Base-by-base conservation (phyloP, 2,113 vertebrate species). In the Parus major region DNA sequence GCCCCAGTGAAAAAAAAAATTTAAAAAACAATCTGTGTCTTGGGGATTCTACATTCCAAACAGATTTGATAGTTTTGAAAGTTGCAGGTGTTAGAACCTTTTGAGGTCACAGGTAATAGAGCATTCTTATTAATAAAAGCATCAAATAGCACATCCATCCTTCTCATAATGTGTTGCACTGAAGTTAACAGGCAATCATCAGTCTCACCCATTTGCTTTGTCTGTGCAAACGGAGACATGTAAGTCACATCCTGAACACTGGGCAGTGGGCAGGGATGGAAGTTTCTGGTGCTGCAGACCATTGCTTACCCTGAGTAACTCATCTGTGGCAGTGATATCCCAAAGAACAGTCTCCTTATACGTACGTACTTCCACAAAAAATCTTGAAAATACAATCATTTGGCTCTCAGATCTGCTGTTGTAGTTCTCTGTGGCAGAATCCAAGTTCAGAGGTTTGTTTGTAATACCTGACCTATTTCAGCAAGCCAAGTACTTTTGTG, bases 11-110 rank as follows among this genome's bases (percentile, higher is more conserved):
- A 35, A 17, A 63, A 53, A 8, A 18, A 10, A 5, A 10, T 39
- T 39, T 1, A 0, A 20, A 7, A 21, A 6, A 1, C 4, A 55
- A 12, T 25, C 15, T 18, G 10, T 23, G 7, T 5, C 27, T 63
- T 78, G 33, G 15, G 9, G 7, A 47, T 78, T 86, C 80, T 66
- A 44, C 5, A 24, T n/a, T 7, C 18, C 25, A 56, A 28, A 23
- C 11, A 64, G 60, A 28, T 7, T 36, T 47, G 42, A 6, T 44
- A 4, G 0, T 70, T 91, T 82, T 17, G 53, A 75, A 91, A 75
- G 53, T 44, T 61, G 33, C 39, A 55, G 56, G 19, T 59, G 10
- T 73, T 87, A 56, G 4, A 78, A 60, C 14, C n/a, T 53, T 64
- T 66, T 84, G 52, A 70, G 9, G 36, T 66, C 42, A 70, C 18